Conservation (phyloP, 53 echinoderm and acorn worm genomes). For the Arbacia lixula region DNA sequence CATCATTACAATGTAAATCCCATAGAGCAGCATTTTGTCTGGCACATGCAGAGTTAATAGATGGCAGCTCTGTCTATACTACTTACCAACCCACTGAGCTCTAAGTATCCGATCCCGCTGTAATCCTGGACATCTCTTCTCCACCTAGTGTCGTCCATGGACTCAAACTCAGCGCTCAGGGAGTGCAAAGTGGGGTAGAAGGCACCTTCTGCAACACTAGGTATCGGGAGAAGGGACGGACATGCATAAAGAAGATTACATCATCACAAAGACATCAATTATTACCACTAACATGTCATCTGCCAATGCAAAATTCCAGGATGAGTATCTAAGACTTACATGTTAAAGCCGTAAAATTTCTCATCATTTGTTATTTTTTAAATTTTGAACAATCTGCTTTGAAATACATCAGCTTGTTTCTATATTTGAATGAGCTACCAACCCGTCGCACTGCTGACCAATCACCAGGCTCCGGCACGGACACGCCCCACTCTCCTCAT, state of each 20-base stretch:
- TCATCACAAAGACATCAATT: not conserved
- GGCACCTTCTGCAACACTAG: constrained; percentile 62
- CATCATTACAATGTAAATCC: too few species aligned
- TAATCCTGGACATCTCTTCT: constrained; percentile 59
- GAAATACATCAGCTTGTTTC: too few species aligned
- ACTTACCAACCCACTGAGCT: constrained; percentile 81
- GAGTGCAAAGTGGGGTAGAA: constrained; percentile 80
- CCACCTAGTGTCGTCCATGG: constrained; percentile 66
- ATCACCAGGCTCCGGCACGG: constrained; percentile 65
- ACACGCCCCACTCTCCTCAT: constrained; percentile 67
- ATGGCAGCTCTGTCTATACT: too few species aligned
- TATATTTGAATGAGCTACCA: too few species aligned
- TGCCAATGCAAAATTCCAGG: too few species aligned
- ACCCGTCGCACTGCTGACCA: constrained; percentile 86
- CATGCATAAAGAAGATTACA: not conserved
- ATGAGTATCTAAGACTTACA: too few species aligned
- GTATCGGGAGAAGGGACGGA: not conserved
- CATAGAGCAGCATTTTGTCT: too few species aligned
- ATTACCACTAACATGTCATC: not conserved
- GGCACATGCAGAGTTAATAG: too few species aligned
- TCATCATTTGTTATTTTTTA: too few species aligned
- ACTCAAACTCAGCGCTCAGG: constrained; percentile 92
- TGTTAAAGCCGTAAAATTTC: too few species aligned
- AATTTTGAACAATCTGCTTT: too few species aligned
- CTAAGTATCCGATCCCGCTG: constrained; percentile 83